These are phyloP conservation scores for Augochlora pura DNA, from an alignment of 1,140 invertebrate genomes.

Conservation along the genomic window DNA sequence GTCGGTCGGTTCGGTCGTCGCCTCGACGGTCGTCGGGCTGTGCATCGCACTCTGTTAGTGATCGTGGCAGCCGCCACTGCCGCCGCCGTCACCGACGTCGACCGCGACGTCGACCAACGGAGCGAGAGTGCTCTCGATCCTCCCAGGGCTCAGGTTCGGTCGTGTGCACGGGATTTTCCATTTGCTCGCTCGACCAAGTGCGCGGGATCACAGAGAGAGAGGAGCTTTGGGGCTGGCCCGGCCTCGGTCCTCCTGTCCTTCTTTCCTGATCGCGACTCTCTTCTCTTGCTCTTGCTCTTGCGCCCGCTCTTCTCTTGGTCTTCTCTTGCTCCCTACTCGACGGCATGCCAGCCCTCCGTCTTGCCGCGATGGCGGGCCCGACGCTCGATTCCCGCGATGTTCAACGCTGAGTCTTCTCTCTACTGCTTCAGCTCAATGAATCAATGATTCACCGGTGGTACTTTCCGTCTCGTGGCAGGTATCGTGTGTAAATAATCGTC, in stretches of 20 bases:
- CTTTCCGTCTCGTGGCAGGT: too few relatives aligned
- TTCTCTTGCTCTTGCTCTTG: background rate
- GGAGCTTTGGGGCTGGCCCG: conserved; percentile 43
- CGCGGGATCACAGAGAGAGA: conserved; percentile 58
- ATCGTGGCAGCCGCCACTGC: conserved; percentile 39
- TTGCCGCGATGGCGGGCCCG: background rate
- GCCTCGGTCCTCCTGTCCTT: conserved; percentile 4
- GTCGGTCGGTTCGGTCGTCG: conserved; percentile 1
- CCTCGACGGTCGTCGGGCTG: conserved; percentile 3
- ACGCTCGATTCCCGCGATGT: too few relatives aligned
- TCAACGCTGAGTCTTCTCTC: too few relatives aligned
- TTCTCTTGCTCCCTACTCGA: too few relatives aligned
- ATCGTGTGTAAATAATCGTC: too few relatives aligned
- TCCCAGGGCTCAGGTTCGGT: conserved; percentile 46
- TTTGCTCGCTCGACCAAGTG: conserved; percentile 67
- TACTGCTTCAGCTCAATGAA: too few relatives aligned
- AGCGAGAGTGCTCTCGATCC: conserved; percentile 56
- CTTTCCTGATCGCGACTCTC: conserved; percentile 1
- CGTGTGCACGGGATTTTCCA: conserved; percentile 61
- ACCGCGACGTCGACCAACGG: conserved; percentile 46
- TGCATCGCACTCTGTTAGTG: conserved; percentile 22
- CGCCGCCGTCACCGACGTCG: conserved; percentile 30
- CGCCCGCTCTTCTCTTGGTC: background rate
- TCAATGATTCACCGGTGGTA: too few relatives aligned
- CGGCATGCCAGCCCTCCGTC: conserved; percentile 7